phyloP scores from a whole-genome alignment of 2,113 vertebrate genomes.

The Cyprinodon tularosa region DNA sequence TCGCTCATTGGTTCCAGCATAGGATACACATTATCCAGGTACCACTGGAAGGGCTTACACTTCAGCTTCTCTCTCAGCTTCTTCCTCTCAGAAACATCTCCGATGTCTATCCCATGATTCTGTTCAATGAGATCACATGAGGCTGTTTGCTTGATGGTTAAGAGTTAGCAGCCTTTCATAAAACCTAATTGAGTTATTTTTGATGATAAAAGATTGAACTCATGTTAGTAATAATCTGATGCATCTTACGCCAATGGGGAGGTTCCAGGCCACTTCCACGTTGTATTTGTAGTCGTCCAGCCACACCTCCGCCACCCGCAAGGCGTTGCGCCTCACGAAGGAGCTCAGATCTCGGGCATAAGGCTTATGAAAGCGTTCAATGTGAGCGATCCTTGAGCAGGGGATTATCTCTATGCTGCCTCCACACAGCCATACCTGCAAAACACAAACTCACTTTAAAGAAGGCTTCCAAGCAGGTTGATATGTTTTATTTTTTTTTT shows the following conservation, averaged over 20 bases:
- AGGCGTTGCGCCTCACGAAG: constrained; percentile 73
- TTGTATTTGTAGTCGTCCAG: constrained; percentile 84
- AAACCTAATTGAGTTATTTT: not conserved
- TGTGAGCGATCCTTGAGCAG: constrained; percentile 81
- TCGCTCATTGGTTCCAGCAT: constrained; percentile 70
- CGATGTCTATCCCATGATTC: constrained; percentile 92
- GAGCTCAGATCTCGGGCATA: constrained; percentile 67
- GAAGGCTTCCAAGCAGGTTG: too few species aligned
- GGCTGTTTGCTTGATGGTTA: not conserved
- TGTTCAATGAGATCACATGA: constrained; percentile 48
- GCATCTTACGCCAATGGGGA: constrained; percentile 71
- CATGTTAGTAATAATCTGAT: not conserved
- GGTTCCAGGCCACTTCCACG: constrained; percentile 81
- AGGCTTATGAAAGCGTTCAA: constrained; percentile 80
- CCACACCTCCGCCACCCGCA: constrained; percentile 83
- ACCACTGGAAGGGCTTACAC: constrained; percentile 95
- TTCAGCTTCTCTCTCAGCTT: constrained; percentile 86
- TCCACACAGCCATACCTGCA: constrained; percentile 85
- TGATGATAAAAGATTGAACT: not conserved
- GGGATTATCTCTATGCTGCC: constrained; percentile 84
- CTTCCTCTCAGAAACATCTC: constrained; percentile 90
- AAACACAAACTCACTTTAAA: not conserved
- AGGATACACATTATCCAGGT: constrained; percentile 91
- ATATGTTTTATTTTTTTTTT: too few species aligned
- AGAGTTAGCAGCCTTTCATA: not conserved